A percentile compares a stretch with the other conserved stretches of the same genome.
Conservation (phyloP, 2,888 invertebrate species). For the Marronus borbonicus region DNA sequence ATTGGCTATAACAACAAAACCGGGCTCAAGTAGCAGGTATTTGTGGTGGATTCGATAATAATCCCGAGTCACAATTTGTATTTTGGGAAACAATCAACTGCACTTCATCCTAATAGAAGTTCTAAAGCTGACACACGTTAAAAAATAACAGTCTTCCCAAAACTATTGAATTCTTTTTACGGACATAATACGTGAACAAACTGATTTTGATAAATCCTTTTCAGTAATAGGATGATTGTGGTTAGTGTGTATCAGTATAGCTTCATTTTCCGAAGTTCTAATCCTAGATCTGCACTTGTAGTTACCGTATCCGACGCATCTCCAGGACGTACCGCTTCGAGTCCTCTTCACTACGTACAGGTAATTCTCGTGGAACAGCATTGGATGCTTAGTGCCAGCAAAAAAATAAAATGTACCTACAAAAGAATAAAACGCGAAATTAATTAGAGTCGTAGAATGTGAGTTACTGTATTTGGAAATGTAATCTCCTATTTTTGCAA, state of each 20-base stretch:
- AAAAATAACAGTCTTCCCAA: not conserved
- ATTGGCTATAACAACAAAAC: not conserved
- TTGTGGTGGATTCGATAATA: too few species aligned
- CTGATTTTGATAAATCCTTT: not conserved
- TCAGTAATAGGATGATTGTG: not conserved
- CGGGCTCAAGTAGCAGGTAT: not conserved
- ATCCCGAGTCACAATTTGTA: too few species aligned
- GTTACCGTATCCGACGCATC: slow-evolving; percentile 60
- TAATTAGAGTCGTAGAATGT: too few species aligned
- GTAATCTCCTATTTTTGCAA: too few species aligned
- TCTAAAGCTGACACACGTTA: not conserved
- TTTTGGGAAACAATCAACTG: too few species aligned
- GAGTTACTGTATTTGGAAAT: too few species aligned
- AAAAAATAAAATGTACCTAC: slow-evolving; percentile 54
- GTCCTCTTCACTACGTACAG: slow-evolving; percentile 52
- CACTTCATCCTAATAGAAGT: too few species aligned
- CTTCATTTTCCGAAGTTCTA: not conserved
- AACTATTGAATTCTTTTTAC: not conserved
- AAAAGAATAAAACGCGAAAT: slow-evolving; percentile 5
- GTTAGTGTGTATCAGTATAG: not conserved
- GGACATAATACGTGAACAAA: not conserved
- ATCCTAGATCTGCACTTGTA: slow-evolving; percentile 53
- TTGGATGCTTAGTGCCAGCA: slow-evolving; percentile 55
- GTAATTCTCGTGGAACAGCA: slow-evolving; percentile 54
- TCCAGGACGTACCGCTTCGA: slow-evolving; percentile 56